Evolutionary conservation across 2,797 vertebrate genomes (phyloP), one percentile per base, ranked within the genome.

Genomic region (Lutjanus campechanus): DNA sequence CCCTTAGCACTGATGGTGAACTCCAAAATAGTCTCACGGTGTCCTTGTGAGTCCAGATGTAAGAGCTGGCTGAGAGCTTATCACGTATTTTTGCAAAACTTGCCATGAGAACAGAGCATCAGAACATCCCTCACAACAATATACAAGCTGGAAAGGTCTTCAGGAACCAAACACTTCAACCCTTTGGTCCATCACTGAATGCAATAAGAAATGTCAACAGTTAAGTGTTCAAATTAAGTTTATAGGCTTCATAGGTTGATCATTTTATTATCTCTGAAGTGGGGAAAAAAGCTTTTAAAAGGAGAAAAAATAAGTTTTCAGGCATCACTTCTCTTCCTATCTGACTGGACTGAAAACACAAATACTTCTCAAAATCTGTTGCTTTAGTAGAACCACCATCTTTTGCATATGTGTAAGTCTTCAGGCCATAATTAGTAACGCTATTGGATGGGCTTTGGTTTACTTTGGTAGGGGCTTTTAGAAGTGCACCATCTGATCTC

Each of bases 1-100:
- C 16, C 67, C 50, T 1, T 6, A 79, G 81, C 66, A 3, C 76
- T 62, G 55, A 55, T 29, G 62, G 69, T 65, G 73, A 76, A 60
- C 79, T 84, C 44, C 16, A 44, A 65, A 83, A 86, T 20, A 60
- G 82, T 83, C 76, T 85, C 82, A 63, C 50, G 11, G 63, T 76
- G 82, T 85, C 86, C 79, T 84, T 83, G 78, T 67, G 72, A 75
- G 81, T 88, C 85, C 90, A 90, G 90, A 89, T 89, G 85, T 74
- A 49, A 6, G 29, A 20, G 12, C 50, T 10, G 50, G 77, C 73
- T 61, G 40, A 79, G 73, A 68, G 81, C 70, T 85, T 83, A 87
- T 91, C 84, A 54, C 50, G 11, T 20, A 50, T 61, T 77, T 78
- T 63, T 55, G 58, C 63, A 55, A 66, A 65, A 58, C 66, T 56